Percentiles rank a stretch among this genome's conserved stretches.
phyloP scores from a whole-genome alignment of 2,888 invertebrate species.

The Meteorus cinctellus region DNA sequence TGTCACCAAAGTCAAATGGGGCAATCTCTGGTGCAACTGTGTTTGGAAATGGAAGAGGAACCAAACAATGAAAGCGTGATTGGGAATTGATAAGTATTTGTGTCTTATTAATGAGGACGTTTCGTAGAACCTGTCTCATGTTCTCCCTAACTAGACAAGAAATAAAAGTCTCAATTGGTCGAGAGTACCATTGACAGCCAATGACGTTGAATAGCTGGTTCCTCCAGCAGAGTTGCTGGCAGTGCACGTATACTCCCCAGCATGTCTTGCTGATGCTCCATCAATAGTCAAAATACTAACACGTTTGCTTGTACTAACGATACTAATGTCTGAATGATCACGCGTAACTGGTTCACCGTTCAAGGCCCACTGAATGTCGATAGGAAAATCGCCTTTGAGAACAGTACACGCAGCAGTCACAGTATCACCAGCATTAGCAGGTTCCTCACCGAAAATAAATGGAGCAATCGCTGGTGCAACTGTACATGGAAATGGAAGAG shows the following conservation, averaged over 20 bases:
- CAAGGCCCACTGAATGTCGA: slow-evolving; percentile 84
- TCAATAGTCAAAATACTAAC: slow-evolving; percentile 80
- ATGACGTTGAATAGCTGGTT: slow-evolving; percentile 77
- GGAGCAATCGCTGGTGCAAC: slow-evolving; percentile 84
- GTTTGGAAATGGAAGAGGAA: slow-evolving; percentile 24
- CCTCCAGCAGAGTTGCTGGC: slow-evolving; percentile 80
- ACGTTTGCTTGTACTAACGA: slow-evolving; percentile 66
- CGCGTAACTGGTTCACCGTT: slow-evolving; percentile 77
- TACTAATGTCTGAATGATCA: slow-evolving; percentile 55
- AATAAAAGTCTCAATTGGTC: too few relatives aligned
- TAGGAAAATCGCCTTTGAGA: slow-evolving; percentile 84
- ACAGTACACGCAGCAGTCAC: slow-evolving; percentile 82
- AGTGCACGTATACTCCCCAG: slow-evolving; percentile 81
- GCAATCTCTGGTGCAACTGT: slow-evolving; percentile 84
- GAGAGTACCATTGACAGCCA: slow-evolving; percentile 78
- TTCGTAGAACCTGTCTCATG: slow-evolving; percentile 5
- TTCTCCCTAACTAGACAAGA: not conserved
- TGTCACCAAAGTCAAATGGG: slow-evolving; percentile 81
- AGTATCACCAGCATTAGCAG: slow-evolving; percentile 81
- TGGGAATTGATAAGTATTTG: not conserved
- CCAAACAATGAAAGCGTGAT: not conserved
- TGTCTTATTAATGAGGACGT: not conserved
- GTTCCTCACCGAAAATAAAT: slow-evolving; percentile 81
- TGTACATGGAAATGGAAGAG: slow-evolving; percentile 63
- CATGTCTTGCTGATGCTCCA: slow-evolving; percentile 79